Percentiles rank a stretch among this genome's conserved stretches.
Conservation (phyloP, 2,888 invertebrate species). For the Cantharis rustica region DNA sequence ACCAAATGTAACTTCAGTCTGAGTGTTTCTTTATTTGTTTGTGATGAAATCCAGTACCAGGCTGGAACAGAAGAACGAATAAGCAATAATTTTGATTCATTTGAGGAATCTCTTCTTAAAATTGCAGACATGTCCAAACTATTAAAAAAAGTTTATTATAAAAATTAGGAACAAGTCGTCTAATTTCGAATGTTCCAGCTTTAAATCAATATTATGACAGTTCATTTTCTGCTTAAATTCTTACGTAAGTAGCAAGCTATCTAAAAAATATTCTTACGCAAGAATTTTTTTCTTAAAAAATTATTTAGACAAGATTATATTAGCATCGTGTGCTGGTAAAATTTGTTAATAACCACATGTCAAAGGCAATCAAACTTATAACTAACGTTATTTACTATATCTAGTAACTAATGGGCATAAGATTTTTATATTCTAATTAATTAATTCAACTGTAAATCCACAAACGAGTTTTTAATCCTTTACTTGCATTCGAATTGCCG, state of each 20-base stretch:
- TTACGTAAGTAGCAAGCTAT: background rate
- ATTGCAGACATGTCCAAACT: too few species aligned
- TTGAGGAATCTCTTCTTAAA: too few species aligned
- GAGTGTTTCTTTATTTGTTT: too few species aligned
- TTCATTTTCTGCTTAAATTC: background rate
- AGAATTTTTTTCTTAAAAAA: background rate
- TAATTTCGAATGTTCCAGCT: background rate
- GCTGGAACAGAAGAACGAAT: too few species aligned
- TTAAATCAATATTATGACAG: background rate
- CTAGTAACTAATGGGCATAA: background rate
- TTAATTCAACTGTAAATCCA: conserved; percentile 3
- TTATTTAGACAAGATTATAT: background rate
- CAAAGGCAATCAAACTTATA: conserved; percentile 1
- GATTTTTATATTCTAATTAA: conserved; percentile 2
- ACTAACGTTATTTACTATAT: conserved; percentile 4
- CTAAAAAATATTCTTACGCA: background rate
- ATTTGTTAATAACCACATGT: background rate
- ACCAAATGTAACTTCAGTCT: too few species aligned
- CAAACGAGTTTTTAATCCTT: background rate
- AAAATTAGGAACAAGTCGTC: too few species aligned
- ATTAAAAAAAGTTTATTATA: too few species aligned
- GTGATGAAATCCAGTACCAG: too few species aligned
- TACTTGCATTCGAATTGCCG: background rate
- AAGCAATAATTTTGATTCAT: too few species aligned
- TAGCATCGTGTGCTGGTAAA: background rate